These are phyloP conservation scores for Embidobia sp. DNA, from an alignment of 2,888 invertebrate genomes.

Conservation along the genomic window DNA sequence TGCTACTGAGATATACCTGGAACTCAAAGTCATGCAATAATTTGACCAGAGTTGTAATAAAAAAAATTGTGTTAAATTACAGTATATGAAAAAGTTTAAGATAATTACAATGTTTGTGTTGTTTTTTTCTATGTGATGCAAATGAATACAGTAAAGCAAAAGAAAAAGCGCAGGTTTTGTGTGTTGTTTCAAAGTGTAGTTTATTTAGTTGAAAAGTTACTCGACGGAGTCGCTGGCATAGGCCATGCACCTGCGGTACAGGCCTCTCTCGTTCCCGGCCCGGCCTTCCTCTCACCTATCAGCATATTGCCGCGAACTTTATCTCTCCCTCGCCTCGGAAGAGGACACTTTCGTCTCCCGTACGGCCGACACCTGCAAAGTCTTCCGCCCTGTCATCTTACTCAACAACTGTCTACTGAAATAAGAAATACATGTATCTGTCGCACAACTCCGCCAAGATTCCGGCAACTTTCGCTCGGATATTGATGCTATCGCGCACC, in stretches of 20 bases:
- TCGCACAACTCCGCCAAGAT: conserved; percentile 69
- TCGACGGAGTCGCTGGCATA: conserved; percentile 55
- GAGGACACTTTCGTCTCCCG: conserved; percentile 36
- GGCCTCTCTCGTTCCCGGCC: conserved; percentile 29
- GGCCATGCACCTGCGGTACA: conserved; percentile 66
- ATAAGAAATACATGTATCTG: conserved; percentile 74
- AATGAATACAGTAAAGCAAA: too few species aligned
- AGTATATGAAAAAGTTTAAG: too few species aligned
- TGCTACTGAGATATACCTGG: conserved; percentile 14
- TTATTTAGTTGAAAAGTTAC: conserved; percentile 75
- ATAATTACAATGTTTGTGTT: too few species aligned
- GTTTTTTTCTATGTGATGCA: too few species aligned
- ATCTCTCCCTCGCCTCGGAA: conserved; percentile 63
- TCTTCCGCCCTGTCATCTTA: conserved; percentile 57
- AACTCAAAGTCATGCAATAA: conserved; percentile 26
- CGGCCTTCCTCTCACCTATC: conserved; percentile 66
- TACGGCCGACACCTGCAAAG: conserved; percentile 56
- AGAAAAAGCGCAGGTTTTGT: too few species aligned
- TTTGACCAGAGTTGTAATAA: too few species aligned
- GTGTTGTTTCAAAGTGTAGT: conserved; percentile 73
- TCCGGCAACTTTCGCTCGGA: conserved; percentile 73
- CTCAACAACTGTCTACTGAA: conserved; percentile 69
- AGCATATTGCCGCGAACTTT: conserved; percentile 73
- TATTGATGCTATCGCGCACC: conserved; percentile 48
- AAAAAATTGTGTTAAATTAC: too few species aligned